Base-by-base conservation (phyloP, 2,888 invertebrate genomes). In the Amphipoea oculea region DNA sequence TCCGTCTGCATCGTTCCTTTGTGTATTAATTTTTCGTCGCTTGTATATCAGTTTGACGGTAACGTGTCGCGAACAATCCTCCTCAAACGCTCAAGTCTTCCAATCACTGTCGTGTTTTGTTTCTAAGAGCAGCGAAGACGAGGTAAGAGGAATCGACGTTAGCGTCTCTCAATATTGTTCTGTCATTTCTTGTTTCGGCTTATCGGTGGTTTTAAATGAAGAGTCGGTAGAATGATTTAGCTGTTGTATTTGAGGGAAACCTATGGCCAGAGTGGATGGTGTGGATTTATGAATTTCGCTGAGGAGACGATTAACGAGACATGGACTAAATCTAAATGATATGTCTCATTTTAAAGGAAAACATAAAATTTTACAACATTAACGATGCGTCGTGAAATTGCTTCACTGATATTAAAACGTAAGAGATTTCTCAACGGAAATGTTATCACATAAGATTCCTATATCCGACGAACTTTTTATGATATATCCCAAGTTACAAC, bases 391-490 rank as follows among this genome's bases (percentile, higher is more conserved):
- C n/a, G n/a, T 5, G 29, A 29, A 45, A 51, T 62, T 2, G 11
- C 48, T 77, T 48, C 40, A 20, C 40, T 23, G 29, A 65, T 45
- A n/a, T 75, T n/a, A 48, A 23, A 17, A 23, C 51, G 20, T 6
- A 9, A 78, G 42, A 79, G 14, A 69, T 63, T 40, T 69, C 45
- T 69, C 36, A n/a, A 14, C n/a, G 79, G 45, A 29, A 60, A 78
- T 78, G 20, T 29, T 14, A 79, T 79, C 68, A 70, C 45, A 57
- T 54, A 45, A 71, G 20, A 70, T 36, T 74, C 51, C 73, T 48
- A 73, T 73, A 68, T n/a, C 23, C 29, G 57, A 17, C 17, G 23
- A 60, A 73, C 60, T 73, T 48, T 7, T 60, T 36, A 42, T 45
- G 11, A 23, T 29, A 29, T 57, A 45, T 23, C 57, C 23, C 1